phyloP scores from a whole-genome alignment of 2,113 vertebrate species.

The Chroicocephalus ridibundus region DNA sequence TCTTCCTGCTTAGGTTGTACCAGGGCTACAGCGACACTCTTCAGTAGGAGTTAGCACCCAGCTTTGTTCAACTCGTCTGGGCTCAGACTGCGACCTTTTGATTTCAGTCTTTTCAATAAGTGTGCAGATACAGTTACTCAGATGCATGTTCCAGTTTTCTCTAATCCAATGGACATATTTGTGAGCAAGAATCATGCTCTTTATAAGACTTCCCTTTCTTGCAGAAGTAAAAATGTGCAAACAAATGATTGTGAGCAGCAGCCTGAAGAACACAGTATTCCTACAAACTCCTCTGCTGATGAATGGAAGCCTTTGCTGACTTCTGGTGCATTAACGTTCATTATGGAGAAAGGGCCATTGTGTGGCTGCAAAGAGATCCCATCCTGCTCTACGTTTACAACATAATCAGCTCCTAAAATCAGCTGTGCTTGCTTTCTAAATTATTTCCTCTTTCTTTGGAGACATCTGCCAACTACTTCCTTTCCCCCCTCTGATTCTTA shows the following conservation, averaged over 20 bases:
- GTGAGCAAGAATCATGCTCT: background rate
- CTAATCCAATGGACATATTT: rapidly evolving
- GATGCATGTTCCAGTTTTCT: background rate
- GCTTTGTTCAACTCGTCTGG: background rate
- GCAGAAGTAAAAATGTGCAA: background rate
- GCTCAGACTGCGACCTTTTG: background rate
- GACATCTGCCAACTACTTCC: background rate
- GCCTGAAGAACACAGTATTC: background rate
- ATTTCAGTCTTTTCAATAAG: background rate
- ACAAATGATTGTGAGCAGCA: background rate
- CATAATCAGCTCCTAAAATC: background rate
- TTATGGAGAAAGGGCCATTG: background rate
- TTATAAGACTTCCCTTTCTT: background rate
- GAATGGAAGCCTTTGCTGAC: background rate
- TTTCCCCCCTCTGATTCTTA: rapidly evolving
- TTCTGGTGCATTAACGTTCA: background rate
- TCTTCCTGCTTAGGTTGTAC: background rate
- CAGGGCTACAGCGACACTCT: background rate
- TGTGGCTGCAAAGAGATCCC: background rate
- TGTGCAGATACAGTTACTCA: background rate
- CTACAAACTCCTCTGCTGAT: background rate
- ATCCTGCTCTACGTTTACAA: background rate
- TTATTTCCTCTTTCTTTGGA: background rate
- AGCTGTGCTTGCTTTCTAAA: background rate
- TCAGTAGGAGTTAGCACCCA: background rate